Conservation (phyloP, 2,888 invertebrate species). For the Thumatha senex region DNA sequence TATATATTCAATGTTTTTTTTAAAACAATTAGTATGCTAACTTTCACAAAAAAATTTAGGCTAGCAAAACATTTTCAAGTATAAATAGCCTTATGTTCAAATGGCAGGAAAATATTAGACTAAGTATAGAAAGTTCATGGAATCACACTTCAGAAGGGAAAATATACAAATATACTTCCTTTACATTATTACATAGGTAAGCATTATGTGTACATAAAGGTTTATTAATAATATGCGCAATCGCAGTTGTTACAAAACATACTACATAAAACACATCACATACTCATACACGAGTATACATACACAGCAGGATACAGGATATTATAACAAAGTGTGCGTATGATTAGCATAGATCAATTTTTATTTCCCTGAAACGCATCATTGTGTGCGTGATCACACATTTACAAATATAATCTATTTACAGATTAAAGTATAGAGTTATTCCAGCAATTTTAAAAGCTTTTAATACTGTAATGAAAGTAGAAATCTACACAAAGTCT, state of each 20-base stretch:
- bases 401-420: conserved; percentile 19
- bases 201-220: conserved; percentile 11
- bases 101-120: background rate
- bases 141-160: background rate
- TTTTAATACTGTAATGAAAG: conserved; percentile 44
- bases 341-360: conserved; percentile 28
- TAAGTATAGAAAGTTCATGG: background rate
- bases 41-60: too few relatives aligned
- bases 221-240: conserved; percentile 32
- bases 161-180: background rate
- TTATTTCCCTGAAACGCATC: conserved; percentile 30
- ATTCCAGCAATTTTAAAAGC: conserved; percentile 42
- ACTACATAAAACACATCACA: conserved; percentile 38
- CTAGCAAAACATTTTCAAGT: too few relatives aligned
- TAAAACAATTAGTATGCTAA: too few relatives aligned
- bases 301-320: conserved; percentile 29
- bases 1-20: too few relatives aligned
- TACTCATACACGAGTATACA: conserved; percentile 15
- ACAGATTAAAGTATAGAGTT: conserved; percentile 32
- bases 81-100: background rate
- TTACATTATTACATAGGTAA: conserved; percentile 1
- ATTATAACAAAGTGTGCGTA: conserved; percentile 24
- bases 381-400: conserved; percentile 20
- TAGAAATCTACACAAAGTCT: conserved; percentile 37
- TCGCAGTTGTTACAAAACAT: conserved; percentile 49